These are phyloP conservation scores for Megaptera novaeangliae DNA, from an alignment of 2,113 vertebrate genomes.

Conservation along the genomic window DNA sequence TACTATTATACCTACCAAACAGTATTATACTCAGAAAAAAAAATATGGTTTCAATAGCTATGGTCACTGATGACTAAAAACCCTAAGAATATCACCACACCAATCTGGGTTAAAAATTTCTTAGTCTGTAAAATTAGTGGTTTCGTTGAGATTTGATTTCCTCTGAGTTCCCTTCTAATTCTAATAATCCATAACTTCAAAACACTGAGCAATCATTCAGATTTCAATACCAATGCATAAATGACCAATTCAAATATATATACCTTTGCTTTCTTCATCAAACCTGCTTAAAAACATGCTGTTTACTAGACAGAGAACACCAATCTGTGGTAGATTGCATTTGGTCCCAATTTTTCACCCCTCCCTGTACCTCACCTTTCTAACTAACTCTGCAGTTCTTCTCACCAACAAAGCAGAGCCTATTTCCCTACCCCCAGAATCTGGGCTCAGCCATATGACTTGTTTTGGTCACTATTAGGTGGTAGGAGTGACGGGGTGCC, in stretches of 20 bases:
- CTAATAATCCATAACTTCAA: background rate
- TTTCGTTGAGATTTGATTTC: background rate
- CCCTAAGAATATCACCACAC: background rate
- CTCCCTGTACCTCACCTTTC: background rate
- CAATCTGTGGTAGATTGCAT: background rate
- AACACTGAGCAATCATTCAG: background rate
- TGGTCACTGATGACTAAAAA: background rate
- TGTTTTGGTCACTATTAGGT: no score
- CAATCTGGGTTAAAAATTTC: background rate
- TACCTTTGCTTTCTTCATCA: background rate
- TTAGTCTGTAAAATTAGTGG: background rate
- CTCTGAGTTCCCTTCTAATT: background rate
- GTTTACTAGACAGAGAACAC: background rate
- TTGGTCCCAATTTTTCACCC: background rate
- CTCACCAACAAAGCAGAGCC: background rate
- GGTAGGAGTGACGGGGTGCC: background rate
- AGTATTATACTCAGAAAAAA: background rate
- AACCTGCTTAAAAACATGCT: background rate
- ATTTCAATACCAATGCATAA: background rate
- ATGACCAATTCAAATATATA: background rate
- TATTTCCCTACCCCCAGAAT: background rate
- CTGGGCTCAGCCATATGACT: background rate
- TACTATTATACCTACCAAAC: background rate
- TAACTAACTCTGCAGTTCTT: background rate
- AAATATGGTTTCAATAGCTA: background rate